phyloP scores from a whole-genome alignment of 2,888 invertebrate species.

The Troglohyphantes excavatus region DNA sequence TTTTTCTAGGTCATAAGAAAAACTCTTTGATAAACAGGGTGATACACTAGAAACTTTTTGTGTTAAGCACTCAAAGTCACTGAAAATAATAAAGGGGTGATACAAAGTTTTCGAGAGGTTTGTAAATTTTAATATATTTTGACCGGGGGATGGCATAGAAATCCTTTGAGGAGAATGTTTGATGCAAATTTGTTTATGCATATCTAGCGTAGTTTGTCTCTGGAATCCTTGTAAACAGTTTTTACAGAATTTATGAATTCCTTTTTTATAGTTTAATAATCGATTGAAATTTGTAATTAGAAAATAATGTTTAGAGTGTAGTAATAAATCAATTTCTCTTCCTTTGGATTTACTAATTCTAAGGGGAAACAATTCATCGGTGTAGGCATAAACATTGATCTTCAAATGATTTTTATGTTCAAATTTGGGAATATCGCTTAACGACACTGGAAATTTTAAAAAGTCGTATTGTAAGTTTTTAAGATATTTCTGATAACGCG shows the following conservation, averaged over 20 bases:
- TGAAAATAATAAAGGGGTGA: background rate
- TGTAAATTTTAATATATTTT: slow-evolving; percentile 6
- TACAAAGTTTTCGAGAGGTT: background rate
- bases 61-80: slow-evolving; percentile 21
- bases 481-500: background rate
- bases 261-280: background rate
- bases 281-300: slow-evolving; percentile 20
- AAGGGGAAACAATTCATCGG: background rate
- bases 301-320: slow-evolving; percentile 11
- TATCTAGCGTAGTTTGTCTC: background rate
- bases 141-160: background rate
- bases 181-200: background rate
- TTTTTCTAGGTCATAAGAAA: background rate
- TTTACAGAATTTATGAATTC: background rate
- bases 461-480: background rate
- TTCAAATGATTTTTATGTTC: background rate
- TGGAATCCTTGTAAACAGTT: slow-evolving; percentile 2
- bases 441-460: background rate
- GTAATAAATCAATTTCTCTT: background rate
- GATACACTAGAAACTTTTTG: background rate
- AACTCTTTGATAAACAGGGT: slow-evolving; percentile 5
- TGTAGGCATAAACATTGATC: slow-evolving; percentile 1
- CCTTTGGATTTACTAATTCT: background rate
- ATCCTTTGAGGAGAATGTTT: background rate
- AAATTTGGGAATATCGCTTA: background rate